Evolutionary conservation across 1,140 invertebrate species (phyloP).

Genomic region (Aphis gossypii): DNA sequence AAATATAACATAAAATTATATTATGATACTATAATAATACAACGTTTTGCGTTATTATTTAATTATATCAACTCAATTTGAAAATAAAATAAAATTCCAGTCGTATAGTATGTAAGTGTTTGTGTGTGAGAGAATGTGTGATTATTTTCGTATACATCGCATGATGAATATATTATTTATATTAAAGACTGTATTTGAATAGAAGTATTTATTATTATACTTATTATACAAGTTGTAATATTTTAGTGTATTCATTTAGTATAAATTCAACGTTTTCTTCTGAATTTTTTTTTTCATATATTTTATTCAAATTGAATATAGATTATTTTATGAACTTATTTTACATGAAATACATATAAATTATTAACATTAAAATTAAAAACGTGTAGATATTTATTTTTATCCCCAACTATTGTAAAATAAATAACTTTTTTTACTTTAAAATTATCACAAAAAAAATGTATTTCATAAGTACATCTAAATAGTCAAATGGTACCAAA

Average conservation of each 20-base stretch:
- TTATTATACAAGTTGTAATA: background rate
- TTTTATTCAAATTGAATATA: background rate
- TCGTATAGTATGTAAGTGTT: background rate
- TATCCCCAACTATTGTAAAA: too few species aligned
- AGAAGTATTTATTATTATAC: background rate
- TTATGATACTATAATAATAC: background rate
- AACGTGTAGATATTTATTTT: background rate
- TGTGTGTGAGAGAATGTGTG: background rate
- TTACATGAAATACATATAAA: too few species aligned
- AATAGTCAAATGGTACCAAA: background rate
- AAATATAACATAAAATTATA: background rate
- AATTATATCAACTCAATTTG: background rate
- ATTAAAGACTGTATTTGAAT: background rate
- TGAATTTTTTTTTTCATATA: background rate
- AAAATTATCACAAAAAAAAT: background rate
- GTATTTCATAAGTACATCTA: background rate
- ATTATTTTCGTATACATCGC: background rate
- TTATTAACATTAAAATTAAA: too few species aligned
- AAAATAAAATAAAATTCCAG: background rate
- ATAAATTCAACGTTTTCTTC: background rate
- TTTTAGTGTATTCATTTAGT: background rate
- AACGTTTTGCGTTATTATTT: background rate
- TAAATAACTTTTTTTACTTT: background rate
- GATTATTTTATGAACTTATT: background rate
- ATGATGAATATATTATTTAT: background rate